Percentiles rank a stretch among this genome's conserved stretches.
Evolutionary conservation across 2,888 invertebrate species (phyloP).

Genomic region (Anthoptus insignis): DNA sequence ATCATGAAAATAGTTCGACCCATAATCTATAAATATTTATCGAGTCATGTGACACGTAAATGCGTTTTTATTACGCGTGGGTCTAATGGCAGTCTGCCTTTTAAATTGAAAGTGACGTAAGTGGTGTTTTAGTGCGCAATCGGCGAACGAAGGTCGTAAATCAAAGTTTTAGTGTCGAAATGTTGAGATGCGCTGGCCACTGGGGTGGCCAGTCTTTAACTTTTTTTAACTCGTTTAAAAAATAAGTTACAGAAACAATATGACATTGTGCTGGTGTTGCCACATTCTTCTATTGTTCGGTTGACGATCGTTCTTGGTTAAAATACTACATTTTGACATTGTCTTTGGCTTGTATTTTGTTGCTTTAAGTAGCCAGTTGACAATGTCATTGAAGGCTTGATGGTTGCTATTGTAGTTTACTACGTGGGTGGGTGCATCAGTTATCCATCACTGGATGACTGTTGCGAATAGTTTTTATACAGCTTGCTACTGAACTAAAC

Average conservation of each 20-base stretch:
- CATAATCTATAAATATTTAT: slow-evolving; percentile 28
- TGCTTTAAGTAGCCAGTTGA: slow-evolving; percentile 21
- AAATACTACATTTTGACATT: slow-evolving; percentile 37
- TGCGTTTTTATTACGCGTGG: slow-evolving; percentile 57
- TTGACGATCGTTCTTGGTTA: slow-evolving; percentile 59
- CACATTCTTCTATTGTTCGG: slow-evolving; percentile 76
- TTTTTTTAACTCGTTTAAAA: slow-evolving; percentile 69
- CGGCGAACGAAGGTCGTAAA: slow-evolving; percentile 83
- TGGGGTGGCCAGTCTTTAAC: slow-evolving; percentile 79
- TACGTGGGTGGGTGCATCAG: not conserved
- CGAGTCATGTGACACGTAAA: slow-evolving; percentile 27
- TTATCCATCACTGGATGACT: not conserved
- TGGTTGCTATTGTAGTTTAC: slow-evolving; percentile 24
- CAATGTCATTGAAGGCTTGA: slow-evolving; percentile 16
- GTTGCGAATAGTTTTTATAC: not conserved
- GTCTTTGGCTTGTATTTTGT: slow-evolving; percentile 17
- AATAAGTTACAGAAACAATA: slow-evolving; percentile 76
- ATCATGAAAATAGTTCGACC: slow-evolving; percentile 22
- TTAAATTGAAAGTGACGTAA: slow-evolving; percentile 87
- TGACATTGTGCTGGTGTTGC: slow-evolving; percentile 73
- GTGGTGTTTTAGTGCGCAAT: slow-evolving; percentile 86
- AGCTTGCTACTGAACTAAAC: not conserved
- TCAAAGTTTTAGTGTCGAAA: slow-evolving; percentile 86
- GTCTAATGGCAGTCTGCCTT: slow-evolving; percentile 72
- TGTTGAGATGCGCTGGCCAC: slow-evolving; percentile 85